phyloP scores from a whole-genome alignment of 1,140 invertebrate species.

The roundworm (Caenorhabditis elegans) region DNA sequence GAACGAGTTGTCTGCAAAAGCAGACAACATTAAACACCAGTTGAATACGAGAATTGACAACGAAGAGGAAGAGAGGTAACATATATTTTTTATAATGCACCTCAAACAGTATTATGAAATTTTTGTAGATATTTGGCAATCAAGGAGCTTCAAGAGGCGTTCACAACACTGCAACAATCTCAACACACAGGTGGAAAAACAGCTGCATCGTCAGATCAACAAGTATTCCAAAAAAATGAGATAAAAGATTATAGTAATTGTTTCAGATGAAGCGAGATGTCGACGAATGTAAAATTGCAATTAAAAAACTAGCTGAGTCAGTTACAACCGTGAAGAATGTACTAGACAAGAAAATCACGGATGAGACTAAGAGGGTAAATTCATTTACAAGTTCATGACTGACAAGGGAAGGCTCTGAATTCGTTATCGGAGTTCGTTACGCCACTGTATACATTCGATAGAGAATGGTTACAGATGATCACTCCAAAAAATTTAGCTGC shows the following conservation, averaged over 20 bases:
- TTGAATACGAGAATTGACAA: constrained; percentile 60
- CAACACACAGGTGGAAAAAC: constrained; percentile 20
- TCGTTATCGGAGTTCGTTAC: too few species aligned
- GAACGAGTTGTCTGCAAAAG: constrained; percentile 61
- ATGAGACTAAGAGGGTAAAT: constrained; percentile 58
- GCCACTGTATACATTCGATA: too few species aligned
- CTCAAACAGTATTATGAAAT: not conserved
- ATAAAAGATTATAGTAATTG: not conserved
- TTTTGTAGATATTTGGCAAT: constrained; percentile 59
- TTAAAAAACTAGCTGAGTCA: constrained; percentile 64
- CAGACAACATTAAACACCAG: constrained; percentile 60
- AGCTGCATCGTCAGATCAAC: not conserved
- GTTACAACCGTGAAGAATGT: constrained; percentile 66
- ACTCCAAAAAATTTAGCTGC: too few species aligned
- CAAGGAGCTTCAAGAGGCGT: constrained; percentile 61
- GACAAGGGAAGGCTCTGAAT: too few species aligned
- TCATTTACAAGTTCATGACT: too few species aligned
- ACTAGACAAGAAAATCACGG: constrained; percentile 58
- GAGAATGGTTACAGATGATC: too few species aligned
- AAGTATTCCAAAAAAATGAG: not conserved
- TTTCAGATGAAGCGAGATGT: constrained; percentile 47
- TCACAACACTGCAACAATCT: constrained; percentile 48
- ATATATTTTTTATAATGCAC: not conserved
- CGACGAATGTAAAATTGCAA: constrained; percentile 64
- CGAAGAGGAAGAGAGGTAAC: constrained; percentile 60